Evolutionary conservation across 2,888 invertebrate species (phyloP), one percentile per base, ranked within the genome.

Genomic region (Pegoplata infirma): DNA sequence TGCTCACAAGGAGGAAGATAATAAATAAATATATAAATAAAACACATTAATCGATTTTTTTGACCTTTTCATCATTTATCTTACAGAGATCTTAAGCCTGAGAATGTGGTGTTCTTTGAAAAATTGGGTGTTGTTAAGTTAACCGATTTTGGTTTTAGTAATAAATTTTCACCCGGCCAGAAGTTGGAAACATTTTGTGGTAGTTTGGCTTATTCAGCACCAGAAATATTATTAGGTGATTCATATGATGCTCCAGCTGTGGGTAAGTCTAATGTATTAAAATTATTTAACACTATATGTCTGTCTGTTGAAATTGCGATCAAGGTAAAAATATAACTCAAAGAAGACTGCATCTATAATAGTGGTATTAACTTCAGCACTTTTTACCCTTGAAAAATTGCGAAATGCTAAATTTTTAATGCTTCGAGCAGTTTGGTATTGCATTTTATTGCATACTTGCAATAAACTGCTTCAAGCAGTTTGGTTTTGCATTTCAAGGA

Each of bases 41-140:
- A 40, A 3, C 5, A 40, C 4, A 23, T 25, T 25, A 12, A 16
- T 32, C 56, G 28, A 32, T 56, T n/a, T 25, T 10, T 14, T 25
- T 55, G 21, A 1, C 25, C 2, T 40, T n/a, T 40, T 25, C 1
- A 23, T 10, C 76, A 58, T 44, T 76, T 21, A 55, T 75, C 44
- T 78, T 80, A 53, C 84, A 93, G 99, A 82, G 99, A 99, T 91
- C 92, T 99, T 82, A 99, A 99, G 91, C 99, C 99, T 12, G 99
- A 99, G 90, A 99, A 99, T 91, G 99, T 99, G 76, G 98, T 99
- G 59, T 99, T 99, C 91, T 99, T 99, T 90, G 97, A 98, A 90
- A 97, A 98, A 90, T 91, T 97, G 85, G 98, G 98, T 73, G 93
- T 97, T 88, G 99, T 99, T 32, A 99, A 99, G 91, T 92, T 99